Conservation (phyloP, 1,140 invertebrate species). For the Drosophila auraria region DNA sequence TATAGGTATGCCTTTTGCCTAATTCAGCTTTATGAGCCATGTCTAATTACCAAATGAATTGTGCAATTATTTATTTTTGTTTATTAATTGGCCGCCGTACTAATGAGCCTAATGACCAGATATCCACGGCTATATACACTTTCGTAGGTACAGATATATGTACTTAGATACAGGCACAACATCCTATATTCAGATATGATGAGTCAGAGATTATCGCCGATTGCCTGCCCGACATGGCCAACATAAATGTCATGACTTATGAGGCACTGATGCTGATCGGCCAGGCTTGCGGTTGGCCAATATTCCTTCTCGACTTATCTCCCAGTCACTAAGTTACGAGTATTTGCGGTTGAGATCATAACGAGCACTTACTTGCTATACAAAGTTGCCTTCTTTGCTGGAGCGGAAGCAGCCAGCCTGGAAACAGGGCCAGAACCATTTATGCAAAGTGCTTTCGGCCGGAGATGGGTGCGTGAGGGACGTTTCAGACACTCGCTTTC, state of each 20-base stretch:
- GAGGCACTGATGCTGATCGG: constrained; percentile 28
- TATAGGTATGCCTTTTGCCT: constrained; percentile 66
- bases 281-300: constrained; percentile 52
- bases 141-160: constrained; percentile 2
- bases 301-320: constrained; percentile 20
- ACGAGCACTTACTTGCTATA: constrained; percentile 66
- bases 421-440: constrained; percentile 43
- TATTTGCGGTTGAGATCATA: constrained; percentile 65
- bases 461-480: constrained; percentile 6
- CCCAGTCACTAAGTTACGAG: constrained; percentile 48
- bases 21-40: constrained; percentile 82
- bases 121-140: constrained; percentile 13
- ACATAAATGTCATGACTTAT: constrained; percentile 78
- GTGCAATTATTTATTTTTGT: constrained; percentile 84
- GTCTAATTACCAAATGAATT: constrained; percentile 84
- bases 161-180: not conserved
- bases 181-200: constrained; percentile 31
- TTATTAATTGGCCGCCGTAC: constrained; percentile 80
- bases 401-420: constrained; percentile 58
- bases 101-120: constrained; percentile 71
- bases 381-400: constrained; percentile 62
- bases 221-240: constrained; percentile 43
- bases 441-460: constrained; percentile 57
- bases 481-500: not conserved
- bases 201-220: constrained; percentile 52